phyloP scores from a whole-genome alignment of 2,888 invertebrate genomes.

The Monoplex corrugatus region DNA sequence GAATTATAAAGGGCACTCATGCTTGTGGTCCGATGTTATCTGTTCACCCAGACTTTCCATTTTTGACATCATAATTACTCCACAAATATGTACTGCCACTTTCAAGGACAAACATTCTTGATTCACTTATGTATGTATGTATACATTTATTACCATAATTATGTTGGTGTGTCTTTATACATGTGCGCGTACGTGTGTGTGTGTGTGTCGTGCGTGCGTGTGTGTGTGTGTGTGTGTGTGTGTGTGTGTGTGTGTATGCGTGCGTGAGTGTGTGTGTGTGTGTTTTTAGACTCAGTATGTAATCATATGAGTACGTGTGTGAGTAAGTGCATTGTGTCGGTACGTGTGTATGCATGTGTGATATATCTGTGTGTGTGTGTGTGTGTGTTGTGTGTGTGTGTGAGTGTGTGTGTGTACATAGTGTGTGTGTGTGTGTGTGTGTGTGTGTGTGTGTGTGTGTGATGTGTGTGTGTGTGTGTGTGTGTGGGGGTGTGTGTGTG shows the following conservation, averaged over 20 bases:
- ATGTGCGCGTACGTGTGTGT: constrained; percentile 16
- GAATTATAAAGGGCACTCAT: neutral
- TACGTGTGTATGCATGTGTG: neutral
- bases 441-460: neutral
- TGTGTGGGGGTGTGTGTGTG: too few species aligned
- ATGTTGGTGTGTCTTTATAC: neutral
- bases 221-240: neutral
- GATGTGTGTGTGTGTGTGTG: too few species aligned
- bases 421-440: neutral
- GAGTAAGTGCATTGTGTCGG: neutral
- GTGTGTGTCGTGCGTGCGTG: neutral
- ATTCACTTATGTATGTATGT: neutral
- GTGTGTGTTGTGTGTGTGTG: neutral
- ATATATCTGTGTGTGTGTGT: neutral
- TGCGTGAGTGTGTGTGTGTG: neutral
- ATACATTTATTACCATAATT: neutral
- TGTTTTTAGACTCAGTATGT: neutral
- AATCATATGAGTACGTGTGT: neutral
- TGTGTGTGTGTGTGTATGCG: constrained; percentile 1
- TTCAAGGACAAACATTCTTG: neutral
- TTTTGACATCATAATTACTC: too few species aligned
- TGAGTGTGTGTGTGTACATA: neutral
- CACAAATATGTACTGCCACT: neutral
- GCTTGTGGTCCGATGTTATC: neutral
- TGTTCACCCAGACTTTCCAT: too few species aligned